A percentile compares a stretch with the other conserved stretches of the same genome.
These are phyloP conservation scores for Axis porcinus DNA, from an alignment of 2,113 vertebrate genomes.

Conservation along the genomic window DNA sequence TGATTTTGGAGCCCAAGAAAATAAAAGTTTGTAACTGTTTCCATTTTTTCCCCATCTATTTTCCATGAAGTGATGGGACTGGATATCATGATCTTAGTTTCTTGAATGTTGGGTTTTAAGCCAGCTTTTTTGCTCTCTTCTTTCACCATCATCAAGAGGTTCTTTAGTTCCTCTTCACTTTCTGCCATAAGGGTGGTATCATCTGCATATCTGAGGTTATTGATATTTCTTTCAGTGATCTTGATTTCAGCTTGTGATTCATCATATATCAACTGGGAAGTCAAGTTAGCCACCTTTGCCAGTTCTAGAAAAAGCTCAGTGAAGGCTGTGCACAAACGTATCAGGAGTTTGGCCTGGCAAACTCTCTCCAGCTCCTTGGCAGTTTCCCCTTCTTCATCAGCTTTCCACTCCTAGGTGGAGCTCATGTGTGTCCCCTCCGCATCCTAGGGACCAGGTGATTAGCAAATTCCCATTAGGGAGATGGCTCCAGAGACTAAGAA, in stretches of 20 bases:
- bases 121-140: neutral
- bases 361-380: neutral
- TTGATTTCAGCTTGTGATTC: neutral
- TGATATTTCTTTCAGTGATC: neutral
- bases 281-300: neutral
- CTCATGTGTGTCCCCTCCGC: fast-evolving
- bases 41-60: neutral
- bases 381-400: no score
- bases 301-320: neutral
- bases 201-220: neutral
- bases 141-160: neutral
- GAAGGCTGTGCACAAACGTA: fast-evolving
- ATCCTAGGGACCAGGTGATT: no score
- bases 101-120: neutral
- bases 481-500: neutral
- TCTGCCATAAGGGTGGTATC: neutral
- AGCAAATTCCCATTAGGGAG: neutral
- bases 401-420: no score
- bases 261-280: neutral
- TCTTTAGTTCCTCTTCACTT: neutral
- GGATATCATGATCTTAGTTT: neutral
- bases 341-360: neutral
- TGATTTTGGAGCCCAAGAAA: neutral
- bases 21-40: neutral
- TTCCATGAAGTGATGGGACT: neutral